A percentile compares a stretch with the other conserved stretches of the same genome.
phyloP scores from a whole-genome alignment of 2,113 vertebrate species.

The Entomyzon cyanotis region DNA sequence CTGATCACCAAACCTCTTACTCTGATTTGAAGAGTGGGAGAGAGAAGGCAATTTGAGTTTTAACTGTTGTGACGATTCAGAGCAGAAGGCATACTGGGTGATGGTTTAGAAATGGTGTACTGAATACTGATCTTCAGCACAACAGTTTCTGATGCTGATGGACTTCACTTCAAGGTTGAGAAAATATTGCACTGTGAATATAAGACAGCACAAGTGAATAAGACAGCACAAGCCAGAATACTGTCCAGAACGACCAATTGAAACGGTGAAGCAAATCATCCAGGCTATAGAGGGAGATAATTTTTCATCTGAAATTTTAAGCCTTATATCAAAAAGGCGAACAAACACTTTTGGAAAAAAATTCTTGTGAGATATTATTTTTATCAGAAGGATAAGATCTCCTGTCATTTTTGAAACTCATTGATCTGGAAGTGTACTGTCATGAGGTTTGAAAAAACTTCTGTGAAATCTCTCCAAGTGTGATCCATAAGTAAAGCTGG shows the following conservation, averaged over 20 bases:
- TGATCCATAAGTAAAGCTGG: background rate
- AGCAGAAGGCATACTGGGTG: background rate
- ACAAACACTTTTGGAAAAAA: background rate
- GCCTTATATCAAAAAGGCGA: background rate
- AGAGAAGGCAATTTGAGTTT: background rate
- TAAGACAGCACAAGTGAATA: background rate
- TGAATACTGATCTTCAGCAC: background rate
- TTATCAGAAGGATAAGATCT: background rate
- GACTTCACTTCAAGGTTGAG: background rate
- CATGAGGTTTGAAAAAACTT: background rate
- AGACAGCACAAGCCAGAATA: background rate
- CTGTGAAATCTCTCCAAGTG: background rate
- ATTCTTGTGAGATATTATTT: background rate
- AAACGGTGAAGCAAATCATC: background rate
- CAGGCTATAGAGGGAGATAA: background rate
- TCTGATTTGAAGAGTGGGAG: slow-evolving; percentile 1
- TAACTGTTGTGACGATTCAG: background rate
- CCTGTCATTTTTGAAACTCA: background rate
- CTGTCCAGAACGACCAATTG: background rate
- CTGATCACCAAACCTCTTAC: background rate
- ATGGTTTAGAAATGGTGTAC: background rate
- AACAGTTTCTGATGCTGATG: background rate
- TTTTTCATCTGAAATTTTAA: background rate
- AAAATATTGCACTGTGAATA: background rate
- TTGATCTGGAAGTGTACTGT: background rate